Percentiles rank a stretch among this genome's conserved stretches.
Conservation (phyloP, 2,888 invertebrate genomes). For the Fragum sueziense region DNA sequence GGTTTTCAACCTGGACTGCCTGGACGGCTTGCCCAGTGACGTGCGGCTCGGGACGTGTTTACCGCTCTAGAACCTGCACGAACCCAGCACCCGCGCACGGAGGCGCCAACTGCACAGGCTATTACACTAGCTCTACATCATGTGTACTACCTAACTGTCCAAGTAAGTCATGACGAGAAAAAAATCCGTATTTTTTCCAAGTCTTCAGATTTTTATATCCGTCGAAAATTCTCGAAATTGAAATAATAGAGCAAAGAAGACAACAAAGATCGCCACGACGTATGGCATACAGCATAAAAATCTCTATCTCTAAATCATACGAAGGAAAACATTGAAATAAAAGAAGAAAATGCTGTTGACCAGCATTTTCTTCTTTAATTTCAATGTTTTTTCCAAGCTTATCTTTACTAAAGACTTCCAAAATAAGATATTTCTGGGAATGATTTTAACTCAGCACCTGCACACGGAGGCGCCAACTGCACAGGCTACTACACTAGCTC, state of each 20-base stretch:
- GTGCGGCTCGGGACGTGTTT: slow-evolving; percentile 32
- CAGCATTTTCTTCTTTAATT: not conserved
- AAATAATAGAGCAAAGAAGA: no score
- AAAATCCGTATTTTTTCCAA: no score
- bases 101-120: slow-evolving; percentile 34
- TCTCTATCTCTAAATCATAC: not conserved
- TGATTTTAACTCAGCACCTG: slow-evolving; percentile 27
- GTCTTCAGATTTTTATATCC: no score
- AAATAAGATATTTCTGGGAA: not conserved
- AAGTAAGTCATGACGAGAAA: slow-evolving; percentile 39
- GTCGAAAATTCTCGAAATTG: no score
- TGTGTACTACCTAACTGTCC: slow-evolving; percentile 39
- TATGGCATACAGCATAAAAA: no score
- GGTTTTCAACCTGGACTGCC: slow-evolving; percentile 28
- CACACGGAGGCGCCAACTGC: slow-evolving; percentile 28
- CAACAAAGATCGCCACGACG: no score
- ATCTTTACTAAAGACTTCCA: not conserved
- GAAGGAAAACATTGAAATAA: not conserved
- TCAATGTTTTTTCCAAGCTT: not conserved
- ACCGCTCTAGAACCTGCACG: slow-evolving; percentile 29
- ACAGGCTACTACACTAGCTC: slow-evolving; percentile 20
- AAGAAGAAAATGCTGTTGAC: not conserved
- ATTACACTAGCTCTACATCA: not conserved
- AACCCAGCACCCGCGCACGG: slow-evolving; percentile 33
- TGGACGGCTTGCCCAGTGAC: slow-evolving; percentile 43